These are phyloP conservation scores for Escarpia spicata DNA, from an alignment of 2,888 invertebrate species.

Conservation along the genomic window DNA sequence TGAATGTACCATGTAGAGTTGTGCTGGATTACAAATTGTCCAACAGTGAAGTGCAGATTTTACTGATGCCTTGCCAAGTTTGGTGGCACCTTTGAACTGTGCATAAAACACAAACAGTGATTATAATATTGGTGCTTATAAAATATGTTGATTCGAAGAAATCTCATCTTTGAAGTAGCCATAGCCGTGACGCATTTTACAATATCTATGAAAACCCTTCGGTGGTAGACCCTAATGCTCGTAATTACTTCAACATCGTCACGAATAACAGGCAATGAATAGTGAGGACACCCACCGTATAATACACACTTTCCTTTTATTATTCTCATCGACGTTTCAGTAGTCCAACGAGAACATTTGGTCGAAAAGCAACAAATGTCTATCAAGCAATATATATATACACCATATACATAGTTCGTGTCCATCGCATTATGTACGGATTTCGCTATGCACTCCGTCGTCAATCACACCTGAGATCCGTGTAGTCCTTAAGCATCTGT, in stretches of 20 bases:
- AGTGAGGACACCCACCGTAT: not conserved
- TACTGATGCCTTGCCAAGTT: too few relatives aligned
- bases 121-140: too few relatives aligned
- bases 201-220: too few relatives aligned
- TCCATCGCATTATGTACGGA: not conserved
- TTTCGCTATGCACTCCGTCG: not conserved
- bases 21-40: too few relatives aligned
- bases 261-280: not conserved
- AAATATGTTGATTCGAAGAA: too few relatives aligned
- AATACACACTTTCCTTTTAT: not conserved
- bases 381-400: not conserved
- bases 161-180: too few relatives aligned
- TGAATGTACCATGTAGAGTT: too few relatives aligned
- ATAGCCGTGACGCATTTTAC: too few relatives aligned
- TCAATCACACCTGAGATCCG: not conserved
- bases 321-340: not conserved
- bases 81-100: too few relatives aligned
- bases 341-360: not conserved
- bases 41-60: too few relatives aligned
- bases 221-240: too few relatives aligned
- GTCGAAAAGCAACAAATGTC: not conserved
- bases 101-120: too few relatives aligned
- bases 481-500: not conserved
- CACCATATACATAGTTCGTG: not conserved
- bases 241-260: not conserved